Evolutionary conservation across 2,888 invertebrate species (phyloP).

Genomic region (Formica aserva): DNA sequence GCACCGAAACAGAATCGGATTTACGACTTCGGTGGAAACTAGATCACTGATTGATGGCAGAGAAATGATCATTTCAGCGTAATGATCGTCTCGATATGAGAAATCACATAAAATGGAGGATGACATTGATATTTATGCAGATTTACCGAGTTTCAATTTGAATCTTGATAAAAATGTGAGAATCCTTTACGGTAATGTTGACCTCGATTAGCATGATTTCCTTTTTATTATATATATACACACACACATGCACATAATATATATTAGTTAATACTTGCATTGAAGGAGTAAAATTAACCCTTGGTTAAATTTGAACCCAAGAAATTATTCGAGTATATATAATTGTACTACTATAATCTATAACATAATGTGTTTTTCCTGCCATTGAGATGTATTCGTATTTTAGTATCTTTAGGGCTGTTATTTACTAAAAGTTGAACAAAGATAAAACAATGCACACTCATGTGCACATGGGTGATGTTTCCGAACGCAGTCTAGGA

Average conservation of each 20-base stretch:
- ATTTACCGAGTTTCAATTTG: conserved; percentile 79
- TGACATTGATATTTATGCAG: conserved; percentile 84
- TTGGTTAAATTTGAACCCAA: not conserved
- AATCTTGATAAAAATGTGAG: conserved; percentile 64
- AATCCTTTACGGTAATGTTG: not conserved
- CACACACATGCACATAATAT: not conserved
- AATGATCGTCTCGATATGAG: not conserved
- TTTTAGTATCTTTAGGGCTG: not conserved
- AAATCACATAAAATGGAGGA: conserved; percentile 75
- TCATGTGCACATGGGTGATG: no score
- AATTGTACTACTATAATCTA: not conserved
- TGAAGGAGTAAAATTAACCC: not conserved
- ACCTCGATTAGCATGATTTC: not conserved
- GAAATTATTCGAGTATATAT: not conserved
- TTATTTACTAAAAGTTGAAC: no score
- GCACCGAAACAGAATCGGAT: no score
- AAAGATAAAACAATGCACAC: no score
- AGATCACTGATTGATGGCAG: not conserved
- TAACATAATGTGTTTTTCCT: not conserved
- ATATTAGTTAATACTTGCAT: not conserved
- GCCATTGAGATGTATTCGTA: not conserved
- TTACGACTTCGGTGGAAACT: no score
- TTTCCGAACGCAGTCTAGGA: not conserved
- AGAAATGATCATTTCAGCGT: not conserved
- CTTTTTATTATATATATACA: not conserved